Base-by-base conservation (phyloP, 2,888 invertebrate species). In the Platynereis dumerilii region DNA sequence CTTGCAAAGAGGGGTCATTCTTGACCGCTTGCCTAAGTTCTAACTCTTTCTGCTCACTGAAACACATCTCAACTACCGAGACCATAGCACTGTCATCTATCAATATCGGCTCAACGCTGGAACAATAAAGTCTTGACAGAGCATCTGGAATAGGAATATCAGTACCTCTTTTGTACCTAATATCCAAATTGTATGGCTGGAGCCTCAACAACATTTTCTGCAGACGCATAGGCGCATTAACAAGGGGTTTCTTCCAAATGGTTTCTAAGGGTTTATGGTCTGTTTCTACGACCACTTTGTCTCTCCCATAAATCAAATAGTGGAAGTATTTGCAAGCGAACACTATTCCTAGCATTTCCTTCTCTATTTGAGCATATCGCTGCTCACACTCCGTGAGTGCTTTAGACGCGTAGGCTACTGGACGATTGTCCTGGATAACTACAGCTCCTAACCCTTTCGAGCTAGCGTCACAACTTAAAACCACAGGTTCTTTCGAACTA, bases 331-430 rank as follows among this genome's bases (percentile, higher is more conserved):
- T 24, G n/a, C 52, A 52, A 3, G 7, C 52, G 24, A 52, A 52
- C 3, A 52, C 52, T 10, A 34, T 12, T 7, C 7, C 34, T 7
- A 34, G 34, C 7, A 12, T 12, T 12, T 34, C 34, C 12, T 34
- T 22, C 20, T 52, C 52, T 20, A 52, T 52, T 24, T 52, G 52
- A 17, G 52, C 52, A 52, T 52, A 52, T 52, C n/a, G 3, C 5
- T 17, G 7, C 17, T 52, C 52, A 20, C 7, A 5, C 5, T 52
- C 52, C 5, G 52, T 52, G 3, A 52, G n/a, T 10, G 52, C 3
- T 7, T 17, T 3, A 7, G 20, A 22, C 5, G 52, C 24, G n/a
- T 52, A 52, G 7, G 52, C 52, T 7, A 52, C 52, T 22, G n/a
- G 7, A 17, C 5, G 7, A 3, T 52, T 22, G 20, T 52, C 24